Base-by-base conservation (phyloP, 1,140 invertebrate genomes). In the Phthorimaea operculella region DNA sequence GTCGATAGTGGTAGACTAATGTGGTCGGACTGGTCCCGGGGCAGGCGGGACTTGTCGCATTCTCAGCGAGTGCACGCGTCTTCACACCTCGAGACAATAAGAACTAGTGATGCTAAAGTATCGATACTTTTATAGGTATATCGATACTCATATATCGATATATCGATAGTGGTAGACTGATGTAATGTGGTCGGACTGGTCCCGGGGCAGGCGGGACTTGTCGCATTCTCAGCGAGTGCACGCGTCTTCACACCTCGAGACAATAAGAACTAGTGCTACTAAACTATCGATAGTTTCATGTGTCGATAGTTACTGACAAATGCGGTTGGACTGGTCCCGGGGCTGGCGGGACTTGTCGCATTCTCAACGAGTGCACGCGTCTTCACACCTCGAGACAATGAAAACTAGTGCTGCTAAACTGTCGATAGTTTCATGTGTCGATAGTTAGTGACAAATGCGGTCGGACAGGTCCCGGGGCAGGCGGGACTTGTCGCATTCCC, bases 321-420 rank as follows among this genome's bases (percentile, higher is more conserved):
- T 73, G 79, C 77, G 74, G 74, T 72, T 63, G 44, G 16, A 47
- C 72, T 56, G 75, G 63, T 69, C 16, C 70, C 70, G 75, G 74
- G 72, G 75, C 75, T 78, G 68, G 74, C 66, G 70, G 59, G 77
- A 83, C 76, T 81, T 81, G 76, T 79, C 70, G 74, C 80, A 76
- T 79, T 79, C 74, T 67, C 55, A 59, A 62, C 63, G 64, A 42
- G 14, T 47, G 14, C 34, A 57, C 69, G 69, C 72, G 72, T 79
- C 71, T 76, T 78, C 71, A 72, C 77, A 79, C 70, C 73, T 76
- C 33, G 51, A 16, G 4, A 47, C 44, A 47, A 47, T 47, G 9
- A 47, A 15, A 47, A 4, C 39, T 42, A n/a, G 39, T 42, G 14
- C 8, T 4, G 6, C 2, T 28, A 28, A 28, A 28, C 21, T 28